phyloP scores from a whole-genome alignment of 2,113 vertebrate species.

The Chaetura pelagica region DNA sequence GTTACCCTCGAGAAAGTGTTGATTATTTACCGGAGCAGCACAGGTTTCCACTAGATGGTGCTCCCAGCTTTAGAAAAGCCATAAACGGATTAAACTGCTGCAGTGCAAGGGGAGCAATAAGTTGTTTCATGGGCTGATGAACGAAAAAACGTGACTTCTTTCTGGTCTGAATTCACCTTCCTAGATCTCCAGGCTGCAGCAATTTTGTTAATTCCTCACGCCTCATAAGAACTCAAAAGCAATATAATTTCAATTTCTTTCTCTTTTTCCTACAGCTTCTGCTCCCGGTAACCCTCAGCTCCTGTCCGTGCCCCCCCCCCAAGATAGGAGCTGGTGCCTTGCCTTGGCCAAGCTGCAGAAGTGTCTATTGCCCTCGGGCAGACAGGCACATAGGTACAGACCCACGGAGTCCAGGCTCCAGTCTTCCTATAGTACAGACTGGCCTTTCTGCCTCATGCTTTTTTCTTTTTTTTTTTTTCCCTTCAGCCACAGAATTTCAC shows the following conservation, averaged over 20 bases:
- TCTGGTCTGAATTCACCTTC: neutral
- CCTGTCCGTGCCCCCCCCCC: neutral
- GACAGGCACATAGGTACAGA: no score
- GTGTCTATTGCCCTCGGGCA: no score
- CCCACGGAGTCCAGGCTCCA: neutral
- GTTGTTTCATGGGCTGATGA: neutral
- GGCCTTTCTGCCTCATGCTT: neutral
- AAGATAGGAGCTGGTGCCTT: accelerated
- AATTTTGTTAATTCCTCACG: neutral
- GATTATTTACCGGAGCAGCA: neutral
- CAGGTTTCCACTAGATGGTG: slow-evolving; percentile 40
- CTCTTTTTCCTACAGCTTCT: neutral
- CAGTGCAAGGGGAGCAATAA: neutral
- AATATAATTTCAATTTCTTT: neutral
- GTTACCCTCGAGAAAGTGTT: neutral
- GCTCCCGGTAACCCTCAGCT: accelerated
- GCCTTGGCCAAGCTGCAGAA: neutral
- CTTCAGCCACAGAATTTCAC: neutral
- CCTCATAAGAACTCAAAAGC: neutral
- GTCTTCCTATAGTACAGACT: neutral
- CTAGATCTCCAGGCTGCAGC: neutral
- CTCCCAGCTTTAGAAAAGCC: slow-evolving; percentile 2
- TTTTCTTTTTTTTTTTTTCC: neutral
- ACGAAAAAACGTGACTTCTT: accelerated
- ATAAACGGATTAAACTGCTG: neutral